Conservation (phyloP, 2,888 invertebrate species). For the Odontomyia ornata region DNA sequence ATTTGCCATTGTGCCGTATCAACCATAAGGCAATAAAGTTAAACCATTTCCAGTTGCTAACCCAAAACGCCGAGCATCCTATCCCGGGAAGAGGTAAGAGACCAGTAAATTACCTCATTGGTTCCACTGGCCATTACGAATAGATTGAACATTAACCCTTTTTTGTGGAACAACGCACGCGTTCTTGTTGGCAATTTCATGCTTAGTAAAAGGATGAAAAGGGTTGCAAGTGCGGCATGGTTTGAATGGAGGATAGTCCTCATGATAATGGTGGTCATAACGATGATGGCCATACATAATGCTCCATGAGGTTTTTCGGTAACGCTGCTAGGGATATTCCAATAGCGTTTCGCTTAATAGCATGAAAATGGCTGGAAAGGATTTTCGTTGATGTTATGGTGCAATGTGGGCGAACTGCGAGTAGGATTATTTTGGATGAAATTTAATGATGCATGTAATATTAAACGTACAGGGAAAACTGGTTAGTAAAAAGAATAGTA, state of each 20-base stretch:
- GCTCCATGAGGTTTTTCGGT: background rate
- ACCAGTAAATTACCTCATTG: constrained; percentile 37
- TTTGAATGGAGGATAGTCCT: background rate
- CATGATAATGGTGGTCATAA: background rate
- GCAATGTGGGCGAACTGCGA: too few species aligned
- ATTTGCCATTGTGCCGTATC: background rate
- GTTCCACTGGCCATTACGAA: constrained; percentile 26
- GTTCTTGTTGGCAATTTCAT: background rate
- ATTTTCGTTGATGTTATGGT: too few species aligned
- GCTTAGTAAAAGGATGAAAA: background rate
- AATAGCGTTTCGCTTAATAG: too few species aligned
- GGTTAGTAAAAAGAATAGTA: too few species aligned
- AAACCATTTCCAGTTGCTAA: background rate
- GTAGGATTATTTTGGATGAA: too few species aligned
- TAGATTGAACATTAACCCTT: constrained; percentile 31
- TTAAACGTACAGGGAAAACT: too few species aligned
- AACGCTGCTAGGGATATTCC: too few species aligned
- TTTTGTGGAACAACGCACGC: constrained; percentile 14
- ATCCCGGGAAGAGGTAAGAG: background rate
- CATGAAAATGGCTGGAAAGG: too few species aligned
- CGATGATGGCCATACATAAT: background rate
- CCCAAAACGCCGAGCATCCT: background rate
- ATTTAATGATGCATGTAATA: too few species aligned
- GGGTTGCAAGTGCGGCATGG: background rate
- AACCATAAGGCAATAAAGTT: background rate